Percentiles rank a stretch among this genome's conserved stretches.
These are phyloP conservation scores for Catalaphyllia jardinei DNA, from an alignment of 64 coral and sea anemone species.

Conservation along the genomic window DNA sequence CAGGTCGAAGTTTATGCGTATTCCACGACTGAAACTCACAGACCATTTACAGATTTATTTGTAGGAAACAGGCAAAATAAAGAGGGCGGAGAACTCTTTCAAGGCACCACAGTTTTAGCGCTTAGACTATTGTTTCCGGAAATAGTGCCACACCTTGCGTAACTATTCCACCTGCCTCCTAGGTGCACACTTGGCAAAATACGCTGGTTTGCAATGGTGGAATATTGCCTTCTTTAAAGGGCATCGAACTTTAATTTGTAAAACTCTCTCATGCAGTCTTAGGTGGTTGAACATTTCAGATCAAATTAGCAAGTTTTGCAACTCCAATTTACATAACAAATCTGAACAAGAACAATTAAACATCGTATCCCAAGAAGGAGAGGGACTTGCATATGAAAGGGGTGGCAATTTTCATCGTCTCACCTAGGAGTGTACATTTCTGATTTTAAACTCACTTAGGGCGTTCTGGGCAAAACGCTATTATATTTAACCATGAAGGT, in stretches of 20 bases:
- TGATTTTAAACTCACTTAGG: too few species aligned
- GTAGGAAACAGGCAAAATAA: background rate
- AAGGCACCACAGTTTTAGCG: background rate
- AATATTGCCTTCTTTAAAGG: conserved; percentile 9
- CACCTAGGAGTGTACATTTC: too few species aligned
- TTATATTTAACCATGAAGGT: too few species aligned
- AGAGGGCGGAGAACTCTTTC: background rate
- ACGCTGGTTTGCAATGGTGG: background rate
- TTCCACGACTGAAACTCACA: background rate
- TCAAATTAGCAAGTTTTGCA: background rate
- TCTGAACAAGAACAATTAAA: background rate
- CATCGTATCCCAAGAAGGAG: background rate
- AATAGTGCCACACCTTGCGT: background rate
- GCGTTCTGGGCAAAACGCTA: too few species aligned
- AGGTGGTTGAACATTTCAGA: background rate
- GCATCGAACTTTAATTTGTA: conserved; percentile 18
- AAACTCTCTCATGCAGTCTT: background rate
- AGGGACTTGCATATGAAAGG: too few species aligned
- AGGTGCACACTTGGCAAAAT: background rate
- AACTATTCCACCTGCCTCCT: background rate
- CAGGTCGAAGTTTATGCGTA: background rate
- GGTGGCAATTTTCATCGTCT: too few species aligned
- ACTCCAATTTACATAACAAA: background rate
- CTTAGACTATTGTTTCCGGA: background rate
- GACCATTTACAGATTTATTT: background rate